Base-by-base conservation (phyloP, 2,797 vertebrate species). In the Enteromius thamalakanensis region DNA sequence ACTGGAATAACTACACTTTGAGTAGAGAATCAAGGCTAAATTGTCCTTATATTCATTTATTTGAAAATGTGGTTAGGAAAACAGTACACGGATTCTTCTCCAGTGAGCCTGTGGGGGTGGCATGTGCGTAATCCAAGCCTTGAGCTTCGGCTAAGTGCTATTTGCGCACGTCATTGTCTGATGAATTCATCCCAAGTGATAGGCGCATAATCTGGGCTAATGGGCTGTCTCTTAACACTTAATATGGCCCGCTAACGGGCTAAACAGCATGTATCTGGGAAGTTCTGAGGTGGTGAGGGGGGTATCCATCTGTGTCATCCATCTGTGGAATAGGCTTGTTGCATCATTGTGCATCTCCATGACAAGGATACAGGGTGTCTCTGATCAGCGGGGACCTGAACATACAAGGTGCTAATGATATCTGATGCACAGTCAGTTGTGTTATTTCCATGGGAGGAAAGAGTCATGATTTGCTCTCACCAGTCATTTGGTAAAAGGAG, bases 221-320 rank as follows among this genome's bases (percentile, higher is more conserved):
- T 86, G 69, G 85, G 60, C 84, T 87, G 75, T 80, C 83, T 83
- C 55, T 77, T 81, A 75, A 77, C 79, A 87, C 83, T 83, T 72
- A 81, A 80, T 85, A 86, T 87, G 86, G 79, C 67, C 79, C 26
- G 79, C 67, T 87, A 82, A 86, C 74, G 32, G 55, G 23, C 82
- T 60, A 84, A 75, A 81, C 74, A 85, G 81, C 84, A 64, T 80
- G 69, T 86, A 86, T 81, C 75, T 86, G 82, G 82, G 75, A 79
- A 77, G 67, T 85, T 81, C 67, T 76, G 65, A 84, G 82, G 85
- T 83, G 76, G 82, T 55, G 81, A 87, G 87, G 84, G 89, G 83
- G 70, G 86, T 89, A 90, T 91, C 94, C 94, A 95, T 95, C 94
- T 95, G 94, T 91, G 93, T 88, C 86, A 90, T 91, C 94, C 94